phyloP scores from a whole-genome alignment of 2,888 invertebrate genomes.

The Cheilosia urbana region DNA sequence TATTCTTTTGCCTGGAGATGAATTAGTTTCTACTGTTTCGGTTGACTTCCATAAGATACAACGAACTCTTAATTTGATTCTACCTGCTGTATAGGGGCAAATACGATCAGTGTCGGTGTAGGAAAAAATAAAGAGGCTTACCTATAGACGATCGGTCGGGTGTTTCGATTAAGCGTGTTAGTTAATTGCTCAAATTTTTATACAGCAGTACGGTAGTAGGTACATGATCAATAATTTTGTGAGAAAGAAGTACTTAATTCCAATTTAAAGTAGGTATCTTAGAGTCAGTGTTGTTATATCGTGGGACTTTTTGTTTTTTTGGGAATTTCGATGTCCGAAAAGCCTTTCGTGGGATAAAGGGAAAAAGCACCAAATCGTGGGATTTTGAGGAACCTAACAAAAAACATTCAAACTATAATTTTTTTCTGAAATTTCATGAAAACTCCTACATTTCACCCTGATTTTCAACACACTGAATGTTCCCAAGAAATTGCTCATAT shows the following conservation, averaged over 20 bases:
- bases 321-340: too few species aligned
- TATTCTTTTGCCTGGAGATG: constrained; percentile 45
- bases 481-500: too few species aligned
- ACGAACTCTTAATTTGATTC: constrained; percentile 73
- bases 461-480: too few species aligned
- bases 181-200: constrained; percentile 37
- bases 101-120: constrained; percentile 5
- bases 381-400: too few species aligned
- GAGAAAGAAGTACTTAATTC: constrained; percentile 7
- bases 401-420: too few species aligned
- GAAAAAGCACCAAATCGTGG: too few species aligned
- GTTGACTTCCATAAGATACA: constrained; percentile 72
- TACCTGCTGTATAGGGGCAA: constrained; percentile 26
- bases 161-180: constrained; percentile 43
- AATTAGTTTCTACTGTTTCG: constrained; percentile 69
- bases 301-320: too few species aligned
- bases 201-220: constrained; percentile 15
- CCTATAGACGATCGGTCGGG: constrained; percentile 39
- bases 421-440: too few species aligned
- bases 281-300: too few species aligned
- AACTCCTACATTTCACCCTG: too few species aligned
- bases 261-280: constrained; percentile 5
- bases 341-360: too few species aligned
- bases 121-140: constrained; percentile 41
- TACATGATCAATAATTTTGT: constrained; percentile 30